Base-by-base conservation (phyloP, 35 echinoderm and acorn worm species). In the Holothuria glaberrima region DNA sequence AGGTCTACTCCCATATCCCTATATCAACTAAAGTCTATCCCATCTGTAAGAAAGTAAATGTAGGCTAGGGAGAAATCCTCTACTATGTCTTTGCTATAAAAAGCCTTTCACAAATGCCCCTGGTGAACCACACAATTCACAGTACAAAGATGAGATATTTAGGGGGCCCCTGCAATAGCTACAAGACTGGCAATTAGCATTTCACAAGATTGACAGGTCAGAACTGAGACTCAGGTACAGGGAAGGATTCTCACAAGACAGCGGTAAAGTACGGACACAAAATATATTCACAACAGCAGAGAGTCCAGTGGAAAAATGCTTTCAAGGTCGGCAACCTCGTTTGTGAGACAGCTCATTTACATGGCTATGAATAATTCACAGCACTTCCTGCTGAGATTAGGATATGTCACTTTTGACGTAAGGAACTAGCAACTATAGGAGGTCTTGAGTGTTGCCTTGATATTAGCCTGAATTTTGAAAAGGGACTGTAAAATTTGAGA, bases 351-450 rank as follows among this genome's bases (percentile, higher is more conserved):
- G 74, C 41, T 78, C 74, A 78, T 78, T 78, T 78, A 78, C 74
- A 78, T 78, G 74, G 41, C 74, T 78, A 78, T 78, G 74, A 78
- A 78, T 78, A 48, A 78, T 78, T 78, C 74, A 78, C 74, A 78
- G 74, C 41, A 41, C 26, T 48, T 78, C 74, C 74, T 78, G 74
- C 74, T 24, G 74, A 78, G 74, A 78, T 78, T 78, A 78, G 74
- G 74, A 78, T 50, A 48, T 78, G 74, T 78, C 74, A 78, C 74
- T 48, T 78, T 78, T 78, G 74, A 78, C 74, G 74, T 78, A 78
- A 27, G 17, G 20, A 21, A 48, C 74, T 78, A 41, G 74, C 50
- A 27, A 48, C 74, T 27, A 78, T 48, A 13, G 74, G 74, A 78
- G 74, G 5, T 45, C 44, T 78, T 24, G 20, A 48, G 74, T 48